Evolutionary conservation across 2,888 invertebrate genomes (phyloP).

Genomic region (Melikaiella ostensackeni): DNA sequence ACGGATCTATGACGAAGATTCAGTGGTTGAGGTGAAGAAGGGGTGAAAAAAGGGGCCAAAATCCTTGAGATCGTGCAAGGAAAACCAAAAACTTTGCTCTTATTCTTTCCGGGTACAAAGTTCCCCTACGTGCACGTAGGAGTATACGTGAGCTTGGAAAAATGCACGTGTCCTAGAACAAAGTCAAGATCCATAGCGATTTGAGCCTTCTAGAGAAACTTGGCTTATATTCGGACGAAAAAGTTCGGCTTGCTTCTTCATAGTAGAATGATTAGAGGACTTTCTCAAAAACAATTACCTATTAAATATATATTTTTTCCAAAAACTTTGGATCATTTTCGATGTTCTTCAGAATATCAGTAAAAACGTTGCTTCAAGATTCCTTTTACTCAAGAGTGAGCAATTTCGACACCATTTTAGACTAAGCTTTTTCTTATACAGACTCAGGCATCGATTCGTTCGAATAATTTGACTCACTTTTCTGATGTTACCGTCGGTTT

Average conservation of each 20-base stretch:
- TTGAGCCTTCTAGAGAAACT: constrained; percentile 27
- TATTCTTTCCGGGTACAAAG: constrained; percentile 38
- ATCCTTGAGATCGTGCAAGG: constrained; percentile 45
- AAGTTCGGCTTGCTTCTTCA: background rate
- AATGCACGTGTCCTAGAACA: constrained; percentile 26
- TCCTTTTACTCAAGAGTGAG: no score
- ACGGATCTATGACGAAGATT: constrained; percentile 1
- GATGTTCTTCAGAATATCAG: no score
- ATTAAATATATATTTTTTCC: no score
- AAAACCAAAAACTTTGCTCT: constrained; percentile 41
- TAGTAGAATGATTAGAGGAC: no score
- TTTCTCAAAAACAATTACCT: no score
- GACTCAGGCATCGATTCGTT: no score
- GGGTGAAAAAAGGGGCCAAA: constrained; percentile 20
- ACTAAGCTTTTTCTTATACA: no score
- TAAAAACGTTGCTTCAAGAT: no score
- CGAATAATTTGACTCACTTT: no score
- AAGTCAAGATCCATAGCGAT: constrained; percentile 27
- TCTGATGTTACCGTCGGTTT: no score
- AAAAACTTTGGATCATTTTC: no score
- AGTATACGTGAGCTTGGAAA: constrained; percentile 11
- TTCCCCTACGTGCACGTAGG: constrained; percentile 21
- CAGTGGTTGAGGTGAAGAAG: constrained; percentile 5
- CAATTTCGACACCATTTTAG: no score
- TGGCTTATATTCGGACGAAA: background rate